These are phyloP conservation scores for Phenganax stokvisi DNA, from an alignment of 92 coral and sea anemone genomes.

Conservation along the genomic window DNA sequence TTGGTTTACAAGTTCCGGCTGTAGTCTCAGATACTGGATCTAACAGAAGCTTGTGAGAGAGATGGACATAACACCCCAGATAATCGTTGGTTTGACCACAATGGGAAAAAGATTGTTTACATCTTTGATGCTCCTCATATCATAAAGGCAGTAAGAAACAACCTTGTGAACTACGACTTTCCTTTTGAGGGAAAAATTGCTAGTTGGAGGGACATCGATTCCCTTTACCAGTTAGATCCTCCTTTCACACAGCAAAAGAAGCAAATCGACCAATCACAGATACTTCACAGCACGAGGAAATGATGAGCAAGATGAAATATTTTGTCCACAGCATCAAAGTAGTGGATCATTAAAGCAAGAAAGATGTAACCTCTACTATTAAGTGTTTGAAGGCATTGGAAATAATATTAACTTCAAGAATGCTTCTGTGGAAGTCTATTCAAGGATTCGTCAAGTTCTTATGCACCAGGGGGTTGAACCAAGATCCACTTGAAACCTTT, in stretches of 20 bases:
- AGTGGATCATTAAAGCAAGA: neutral
- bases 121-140: constrained; percentile 21
- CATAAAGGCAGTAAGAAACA: constrained; percentile 10
- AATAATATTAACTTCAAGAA: neutral
- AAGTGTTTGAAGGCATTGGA: constrained; percentile 20
- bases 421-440: constrained; percentile 10
- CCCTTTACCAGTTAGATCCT: constrained; percentile 1
- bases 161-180: neutral
- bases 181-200: constrained; percentile 1
- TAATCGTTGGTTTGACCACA: constrained; percentile 14
- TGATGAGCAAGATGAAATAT: neutral
- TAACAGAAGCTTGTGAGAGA: constrained; percentile 21
- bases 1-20: neutral
- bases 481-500: constrained; percentile 31
- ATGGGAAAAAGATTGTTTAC: constrained; percentile 9
- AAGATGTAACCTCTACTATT: constrained; percentile 2
- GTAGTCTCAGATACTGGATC: constrained; percentile 21
- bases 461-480: constrained; percentile 28
- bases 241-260: neutral
- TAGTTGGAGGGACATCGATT: constrained; percentile 8
- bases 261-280: neutral
- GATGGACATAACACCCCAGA: constrained; percentile 1
- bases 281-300: constrained; percentile 14
- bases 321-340: neutral
- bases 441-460: neutral